Evolutionary conservation across 92 coral and sea anemone species (phyloP), one percentile per base, ranked within the genome.

Genomic region (Paragorgia papillata): DNA sequence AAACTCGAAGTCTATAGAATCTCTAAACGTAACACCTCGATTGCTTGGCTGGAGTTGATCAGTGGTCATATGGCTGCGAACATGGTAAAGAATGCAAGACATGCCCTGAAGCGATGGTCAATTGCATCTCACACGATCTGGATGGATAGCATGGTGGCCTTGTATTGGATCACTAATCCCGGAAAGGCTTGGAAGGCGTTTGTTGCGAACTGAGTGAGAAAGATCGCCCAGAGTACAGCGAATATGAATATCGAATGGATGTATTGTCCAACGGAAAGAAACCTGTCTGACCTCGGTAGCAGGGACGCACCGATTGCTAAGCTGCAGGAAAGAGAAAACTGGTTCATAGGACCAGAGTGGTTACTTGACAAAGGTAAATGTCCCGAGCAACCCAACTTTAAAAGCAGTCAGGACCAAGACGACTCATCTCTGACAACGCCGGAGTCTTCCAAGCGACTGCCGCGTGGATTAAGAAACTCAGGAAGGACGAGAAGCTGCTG

Each of bases 271-370:
- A 85, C 88, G 14, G 74, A 80, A 18, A 71, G 30, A 67, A 89
- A 89, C 59, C 67, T 89, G 34, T 88, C 88, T 34, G 88, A 89
- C 34, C 66, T 85, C 9, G 90, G 88, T 61, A 89, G 92, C 51
- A 50, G 85, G 50, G 86, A 88, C n/a, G 93, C 90, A 10, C 10
- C 49, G 32, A 21, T 76, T 0, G 40, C 74, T 54, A 84, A 80
- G 78, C 59, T 84, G n/a, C n/a, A n/a, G 84, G 80, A 88, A 56
- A 56, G 37, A 0, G 75, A 80, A 39, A 59, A 64, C 21, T 84
- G 83, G 87, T 84, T 66, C 30, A 59, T 35, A 44, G 79, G 74
- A 39, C 84, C 84, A 21, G 60, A 84, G 22, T 78, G 84, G 84
- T 29, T 69, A 50, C 71, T 84, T 19, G 41, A 84, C n/a, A 40